Base-by-base conservation (phyloP, 37 sponge, comb jelly and placozoan genomes). In the Tethya wilhelma region DNA sequence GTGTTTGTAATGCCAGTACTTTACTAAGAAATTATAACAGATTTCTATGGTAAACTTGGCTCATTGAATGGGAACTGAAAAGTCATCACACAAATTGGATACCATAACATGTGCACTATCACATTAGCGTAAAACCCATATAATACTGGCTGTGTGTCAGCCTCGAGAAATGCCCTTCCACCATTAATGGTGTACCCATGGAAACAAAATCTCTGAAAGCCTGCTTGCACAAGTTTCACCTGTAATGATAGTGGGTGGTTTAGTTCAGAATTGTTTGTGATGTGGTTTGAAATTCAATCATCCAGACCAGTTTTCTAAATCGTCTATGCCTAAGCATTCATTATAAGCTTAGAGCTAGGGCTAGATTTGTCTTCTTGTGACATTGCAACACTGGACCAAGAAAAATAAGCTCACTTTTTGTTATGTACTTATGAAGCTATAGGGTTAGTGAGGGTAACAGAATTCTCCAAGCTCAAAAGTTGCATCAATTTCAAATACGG, bases 121-220 rank as follows among this genome's bases (percentile, higher is more conserved):
- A 74, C 80, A 0, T 87, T 76, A 1, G 80, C 69, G 87, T 11
- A 83, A 83, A 31, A 83, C 74, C 5, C 83, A 83, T 30, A 83
- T 75, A 46, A 33, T 83, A 12, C 17, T 83, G 12, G 38, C 83
- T 83, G 83, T 74, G 80, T 79, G 7, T 74, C 75, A 37, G 80
- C 75, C 38, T 66, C 81, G 38, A 81, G 80, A 0, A 34, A 56
- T 64, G 43, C 42, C 0, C 6, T 87, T 26, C 87, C 87, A 4
- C 87, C 87, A 11, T 22, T 76, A 22, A 73, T 87, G 75, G 31
- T 87, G 4, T 79, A 64, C 55, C 2, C 67, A 78, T 1, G 80
- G 79, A 34, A 37, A 73, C 29, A 31, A 22, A 14, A 26, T 77
- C 9, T 59, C 64, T 29, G 78, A 76, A 25, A 41, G 60, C 26